Base-by-base conservation (phyloP, 2,888 invertebrate species). In the Pseudococcus viburni region DNA sequence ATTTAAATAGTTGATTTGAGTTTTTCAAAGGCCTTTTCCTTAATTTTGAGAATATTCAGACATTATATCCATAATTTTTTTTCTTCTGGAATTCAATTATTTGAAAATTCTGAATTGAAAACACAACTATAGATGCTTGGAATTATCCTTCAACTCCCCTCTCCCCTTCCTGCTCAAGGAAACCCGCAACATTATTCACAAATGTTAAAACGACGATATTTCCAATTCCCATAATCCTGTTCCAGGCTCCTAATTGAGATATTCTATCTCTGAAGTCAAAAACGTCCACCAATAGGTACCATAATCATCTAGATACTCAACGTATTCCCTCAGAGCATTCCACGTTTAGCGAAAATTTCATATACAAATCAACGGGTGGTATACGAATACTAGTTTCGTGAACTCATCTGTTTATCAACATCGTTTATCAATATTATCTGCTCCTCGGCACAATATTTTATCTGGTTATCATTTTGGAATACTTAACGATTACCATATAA, bases 341-440 rank as follows among this genome's bases (percentile, higher is more conserved):
- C 73, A 33, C 17, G 17, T 73, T 33, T 6, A 73, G 73, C 73
- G 73, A 73, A 73, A 73, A 73, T 73, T 73, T 33, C 17, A 19
- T 12, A 9, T 26, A 33, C 17, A 15, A 26, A 15, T 5, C 73
- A 17, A 73, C 73, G 73, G 73, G 73, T 73, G 73, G 73, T 33
- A 17, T 33, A 15, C 6, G 15, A 73, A 5, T 59, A 55, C 12
- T 6, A 8, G 15, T n/a, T 64, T 17, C 19, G 73, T 73, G 17
- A 73, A 73, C 33, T 73, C n/a, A 33, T 3, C 33, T 33, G 33
- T 73, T 73, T 73, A 73, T 73, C 73, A 73, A 73, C 64, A 22
- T 73, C 73, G 17, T 73, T 73, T 73, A 73, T 73, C 73, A 73
- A 73, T 73, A 73, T 73, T 73, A 73, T 73, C 73, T 26, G 33